Conservation (phyloP, 2,888 invertebrate species). For the Lasioglossum oenotherae region DNA sequence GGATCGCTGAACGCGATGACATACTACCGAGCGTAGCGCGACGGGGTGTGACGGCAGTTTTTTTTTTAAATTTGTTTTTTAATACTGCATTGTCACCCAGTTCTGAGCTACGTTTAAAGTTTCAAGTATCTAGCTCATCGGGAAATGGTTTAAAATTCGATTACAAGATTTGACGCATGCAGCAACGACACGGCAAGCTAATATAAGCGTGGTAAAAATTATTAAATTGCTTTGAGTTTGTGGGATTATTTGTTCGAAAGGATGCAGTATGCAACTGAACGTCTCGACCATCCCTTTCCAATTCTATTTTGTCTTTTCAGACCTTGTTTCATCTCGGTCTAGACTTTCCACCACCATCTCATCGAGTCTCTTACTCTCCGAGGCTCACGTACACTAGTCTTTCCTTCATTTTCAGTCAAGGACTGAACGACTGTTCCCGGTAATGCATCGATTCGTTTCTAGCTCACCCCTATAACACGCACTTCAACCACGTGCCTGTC, state of each 20-base stretch:
- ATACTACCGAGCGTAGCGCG: too few species aligned
- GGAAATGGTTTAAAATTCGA: too few species aligned
- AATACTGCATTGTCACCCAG: too few species aligned
- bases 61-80: too few species aligned
- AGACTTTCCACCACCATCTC: neutral
- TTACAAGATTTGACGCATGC: too few species aligned
- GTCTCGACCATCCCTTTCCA: neutral
- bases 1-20: too few species aligned
- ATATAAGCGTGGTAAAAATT: too few species aligned
- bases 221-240: too few species aligned
- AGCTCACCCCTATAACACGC: constrained; percentile 72
- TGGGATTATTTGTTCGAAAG: neutral
- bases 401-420: constrained; percentile 68
- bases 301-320: neutral
- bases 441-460: constrained; percentile 80
- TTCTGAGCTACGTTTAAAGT: too few species aligned
- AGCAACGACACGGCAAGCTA: too few species aligned
- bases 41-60: too few species aligned
- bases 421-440: constrained; percentile 75
- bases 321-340: neutral
- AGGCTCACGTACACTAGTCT: neutral
- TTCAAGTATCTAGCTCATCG: too few species aligned
- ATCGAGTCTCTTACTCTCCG: neutral
- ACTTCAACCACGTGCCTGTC: constrained; percentile 66
- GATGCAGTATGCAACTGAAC: neutral